Evolutionary conservation across 2,113 vertebrate species (phyloP).

Genomic region (Lamprotornis superbus): DNA sequence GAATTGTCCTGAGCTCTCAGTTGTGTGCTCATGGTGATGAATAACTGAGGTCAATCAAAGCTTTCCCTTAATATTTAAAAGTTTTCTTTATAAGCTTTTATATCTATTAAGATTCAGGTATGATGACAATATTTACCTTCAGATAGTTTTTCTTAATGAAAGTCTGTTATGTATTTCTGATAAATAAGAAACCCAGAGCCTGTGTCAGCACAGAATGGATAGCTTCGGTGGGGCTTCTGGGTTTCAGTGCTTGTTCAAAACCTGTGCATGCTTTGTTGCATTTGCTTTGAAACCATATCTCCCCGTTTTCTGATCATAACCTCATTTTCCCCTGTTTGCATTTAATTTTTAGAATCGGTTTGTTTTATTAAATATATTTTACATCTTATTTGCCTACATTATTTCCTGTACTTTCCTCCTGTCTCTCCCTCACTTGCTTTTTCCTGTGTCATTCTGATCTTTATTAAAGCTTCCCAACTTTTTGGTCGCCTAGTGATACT

Average conservation of each 20-base stretch:
- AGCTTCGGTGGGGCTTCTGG: neutral
- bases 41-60: neutral
- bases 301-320: slow-evolving; percentile 58
- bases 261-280: slow-evolving; percentile 9
- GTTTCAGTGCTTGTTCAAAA: slow-evolving; percentile 3
- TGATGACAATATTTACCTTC: neutral
- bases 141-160: neutral
- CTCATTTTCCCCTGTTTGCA: slow-evolving; percentile 56
- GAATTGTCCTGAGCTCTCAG: neutral
- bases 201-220: neutral
- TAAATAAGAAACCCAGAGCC: neutral
- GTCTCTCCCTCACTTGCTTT: slow-evolving; percentile 88
- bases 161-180: neutral
- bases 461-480: slow-evolving; percentile 99
- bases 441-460: slow-evolving; percentile 87
- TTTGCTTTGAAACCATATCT: slow-evolving; percentile 54
- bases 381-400: slow-evolving; percentile 76
- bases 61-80: neutral
- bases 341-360: slow-evolving; percentile 68
- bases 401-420: slow-evolving; percentile 82
- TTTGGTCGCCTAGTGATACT: slow-evolving; percentile 99
- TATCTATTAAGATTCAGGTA: neutral
- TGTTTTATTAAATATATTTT: slow-evolving; percentile 54
- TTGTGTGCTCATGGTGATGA: neutral
- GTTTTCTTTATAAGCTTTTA: neutral